Base-by-base conservation (phyloP, 2,888 invertebrate genomes). In the Unio delphinus region DNA sequence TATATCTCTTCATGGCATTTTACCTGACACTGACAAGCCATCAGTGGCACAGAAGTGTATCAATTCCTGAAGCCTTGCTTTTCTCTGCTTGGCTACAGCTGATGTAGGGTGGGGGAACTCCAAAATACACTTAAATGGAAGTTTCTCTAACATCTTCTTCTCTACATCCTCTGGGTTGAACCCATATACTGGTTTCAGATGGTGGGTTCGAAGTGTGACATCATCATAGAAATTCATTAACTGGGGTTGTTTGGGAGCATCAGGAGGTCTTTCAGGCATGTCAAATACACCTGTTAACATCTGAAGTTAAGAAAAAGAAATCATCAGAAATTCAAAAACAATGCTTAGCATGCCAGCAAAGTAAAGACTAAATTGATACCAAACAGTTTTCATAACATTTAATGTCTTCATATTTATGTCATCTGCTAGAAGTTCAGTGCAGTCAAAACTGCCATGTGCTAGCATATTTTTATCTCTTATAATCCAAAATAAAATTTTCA, bases 31-130 rank as follows among this genome's bases (percentile, higher is more conserved):
- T 45, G 86, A 80, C 17, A 89, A 73, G 5, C 86, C 86, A 28
- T 81, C 82, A 18, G 79, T 84, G 34, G 85, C 80, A 78, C 88
- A 88, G 80, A 88, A 89, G 70, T 88, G 86, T 55, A 90, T 77
- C 54, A 90, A 81, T 69, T 90, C 89, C 68, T 90, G 89, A 20
- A 89, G 78, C 23, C 88, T 72, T 3, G 89, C 86, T 6, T 88
- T 85, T 58, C 89, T 72, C 65, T 87, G 84, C 67, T 80, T 80
- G 0, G 83, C 78, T 17, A 80, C 76, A 30, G 79, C 74, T 0
- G 82, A 76, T 6, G 83, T 71, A 0, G 85, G 85, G 0, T 80
- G 67, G 4, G 81, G 81, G 1, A 82, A 64, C 11, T 84, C 68
- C 26, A 80, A 61, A 68, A 82, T 55, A 4, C 75, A 66, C 34